Percentiles rank a stretch among this genome's conserved stretches.
Evolutionary conservation across 2,797 vertebrate species (phyloP).

Genomic region (Sphaeramia orbicularis): DNA sequence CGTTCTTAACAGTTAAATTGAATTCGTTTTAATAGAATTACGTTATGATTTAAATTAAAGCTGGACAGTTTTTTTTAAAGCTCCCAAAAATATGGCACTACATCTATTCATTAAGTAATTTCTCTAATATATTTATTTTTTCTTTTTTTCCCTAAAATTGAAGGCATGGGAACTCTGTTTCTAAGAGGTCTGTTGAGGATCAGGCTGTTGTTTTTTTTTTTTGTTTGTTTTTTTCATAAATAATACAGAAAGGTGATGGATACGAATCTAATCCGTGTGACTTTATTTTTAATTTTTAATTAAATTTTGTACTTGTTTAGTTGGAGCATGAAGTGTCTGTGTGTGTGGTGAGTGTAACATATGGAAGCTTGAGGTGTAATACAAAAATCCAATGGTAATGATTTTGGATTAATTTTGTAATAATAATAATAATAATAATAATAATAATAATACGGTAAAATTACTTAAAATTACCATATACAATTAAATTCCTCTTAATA

Average conservation of each 20-base stretch:
- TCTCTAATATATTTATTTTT: not conserved
- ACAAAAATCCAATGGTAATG: not conserved
- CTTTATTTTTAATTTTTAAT: too few species aligned
- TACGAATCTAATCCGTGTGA: too few species aligned
- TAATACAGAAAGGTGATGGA: too few species aligned
- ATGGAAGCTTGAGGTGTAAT: too few species aligned
- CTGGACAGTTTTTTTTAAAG: not conserved
- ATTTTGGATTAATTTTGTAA: not conserved
- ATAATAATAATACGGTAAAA: not conserved
- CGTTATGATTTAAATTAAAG: too few species aligned
- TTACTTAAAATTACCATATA: too few species aligned
- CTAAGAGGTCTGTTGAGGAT: not conserved
- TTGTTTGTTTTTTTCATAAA: too few species aligned
- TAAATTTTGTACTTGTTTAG: too few species aligned
- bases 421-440: not conserved
- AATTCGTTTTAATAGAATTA: too few species aligned
- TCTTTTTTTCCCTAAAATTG: not conserved
- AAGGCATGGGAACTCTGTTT: not conserved
- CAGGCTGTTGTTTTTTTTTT: too few species aligned
- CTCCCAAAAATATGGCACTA: not conserved
- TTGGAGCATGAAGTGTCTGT: not conserved
- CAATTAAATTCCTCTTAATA: not conserved
- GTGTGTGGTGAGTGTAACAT: not conserved
- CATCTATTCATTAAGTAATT: not conserved
- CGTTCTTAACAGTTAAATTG: too few species aligned